Evolutionary conservation across 2,888 invertebrate species (phyloP).

Genomic region (Meliscaeva auricollis): DNA sequence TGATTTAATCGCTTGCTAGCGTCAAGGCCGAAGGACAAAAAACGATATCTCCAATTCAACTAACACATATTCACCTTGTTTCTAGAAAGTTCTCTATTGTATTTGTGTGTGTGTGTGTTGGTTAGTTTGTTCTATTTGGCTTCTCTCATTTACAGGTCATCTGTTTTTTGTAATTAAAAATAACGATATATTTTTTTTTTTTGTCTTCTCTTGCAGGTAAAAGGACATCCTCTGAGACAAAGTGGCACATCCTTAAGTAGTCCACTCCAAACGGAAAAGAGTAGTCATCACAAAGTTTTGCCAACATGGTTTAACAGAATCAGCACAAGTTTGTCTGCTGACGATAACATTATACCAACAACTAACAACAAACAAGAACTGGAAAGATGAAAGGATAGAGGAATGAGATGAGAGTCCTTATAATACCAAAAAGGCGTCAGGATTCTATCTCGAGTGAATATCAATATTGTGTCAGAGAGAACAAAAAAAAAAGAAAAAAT

Average conservation of each 20-base stretch:
- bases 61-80: neutral
- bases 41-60: slow-evolving; percentile 37
- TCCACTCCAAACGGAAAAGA: slow-evolving; percentile 28
- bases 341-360: slow-evolving; percentile 1
- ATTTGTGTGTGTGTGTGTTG: neutral
- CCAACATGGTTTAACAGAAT: slow-evolving; percentile 41
- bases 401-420: slow-evolving; percentile 7
- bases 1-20: slow-evolving; percentile 37
- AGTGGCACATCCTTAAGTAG: slow-evolving; percentile 25
- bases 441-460: slow-evolving; percentile 53
- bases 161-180: slow-evolving; percentile 63
- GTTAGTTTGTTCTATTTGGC: neutral
- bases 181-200: slow-evolving; percentile 39
- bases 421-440: slow-evolving; percentile 9
- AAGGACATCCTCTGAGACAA: slow-evolving; percentile 40
- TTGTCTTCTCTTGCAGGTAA: slow-evolving; percentile 36
- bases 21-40: slow-evolving; percentile 25
- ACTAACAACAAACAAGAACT: slow-evolving; percentile 8
- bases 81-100: neutral
- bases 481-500: neutral
- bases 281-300: slow-evolving; percentile 31
- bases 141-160: slow-evolving; percentile 37
- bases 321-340: slow-evolving; percentile 33
- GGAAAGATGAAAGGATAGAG: slow-evolving; percentile 9
- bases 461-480: slow-evolving; percentile 31